phyloP scores from a whole-genome alignment of 1,140 invertebrate species.

The Eumaeus atala region DNA sequence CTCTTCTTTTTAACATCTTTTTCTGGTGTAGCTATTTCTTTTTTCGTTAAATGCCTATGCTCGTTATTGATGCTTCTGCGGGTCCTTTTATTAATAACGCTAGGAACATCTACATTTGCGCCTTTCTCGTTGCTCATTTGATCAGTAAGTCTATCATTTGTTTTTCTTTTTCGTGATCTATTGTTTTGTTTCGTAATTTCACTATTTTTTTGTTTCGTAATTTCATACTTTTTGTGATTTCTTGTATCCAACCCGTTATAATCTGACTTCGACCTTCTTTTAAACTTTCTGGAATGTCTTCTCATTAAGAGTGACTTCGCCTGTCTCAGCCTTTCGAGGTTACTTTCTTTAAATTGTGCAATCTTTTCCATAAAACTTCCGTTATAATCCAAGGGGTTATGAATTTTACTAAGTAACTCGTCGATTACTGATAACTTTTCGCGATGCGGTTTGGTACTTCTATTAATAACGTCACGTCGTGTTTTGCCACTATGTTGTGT shows the following conservation, averaged over 20 bases:
- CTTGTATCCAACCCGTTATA: not conserved
- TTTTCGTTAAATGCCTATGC: not conserved
- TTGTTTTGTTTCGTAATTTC: conserved; percentile 3
- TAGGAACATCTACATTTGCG: conserved; percentile 17
- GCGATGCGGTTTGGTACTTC: not conserved
- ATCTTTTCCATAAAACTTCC: conserved; percentile 1
- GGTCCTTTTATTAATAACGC: not conserved
- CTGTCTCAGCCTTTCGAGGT: not conserved
- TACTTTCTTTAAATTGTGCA: not conserved
- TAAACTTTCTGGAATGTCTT: conserved; percentile 13
- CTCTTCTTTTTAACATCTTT: conserved; percentile 3
- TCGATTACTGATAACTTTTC: conserved; percentile 1
- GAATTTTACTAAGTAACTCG: not conserved
- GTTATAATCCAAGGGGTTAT: not conserved
- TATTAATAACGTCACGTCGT: conserved; percentile 7
- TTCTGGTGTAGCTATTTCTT: conserved; percentile 16
- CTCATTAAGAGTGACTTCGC: not conserved
- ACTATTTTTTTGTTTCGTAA: conserved; percentile 3
- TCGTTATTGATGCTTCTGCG: conserved; percentile 3
- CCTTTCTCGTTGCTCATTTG: conserved; percentile 30
- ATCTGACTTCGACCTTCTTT: conserved; percentile 4
- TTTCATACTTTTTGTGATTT: conserved; percentile 5
- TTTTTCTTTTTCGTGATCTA: conserved; percentile 12
- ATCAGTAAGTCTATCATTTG: not conserved
- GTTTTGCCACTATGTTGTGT: not conserved